These are phyloP conservation scores for Sinohyriopsis cumingii DNA, from an alignment of 2,888 invertebrate genomes.

Conservation along the genomic window DNA sequence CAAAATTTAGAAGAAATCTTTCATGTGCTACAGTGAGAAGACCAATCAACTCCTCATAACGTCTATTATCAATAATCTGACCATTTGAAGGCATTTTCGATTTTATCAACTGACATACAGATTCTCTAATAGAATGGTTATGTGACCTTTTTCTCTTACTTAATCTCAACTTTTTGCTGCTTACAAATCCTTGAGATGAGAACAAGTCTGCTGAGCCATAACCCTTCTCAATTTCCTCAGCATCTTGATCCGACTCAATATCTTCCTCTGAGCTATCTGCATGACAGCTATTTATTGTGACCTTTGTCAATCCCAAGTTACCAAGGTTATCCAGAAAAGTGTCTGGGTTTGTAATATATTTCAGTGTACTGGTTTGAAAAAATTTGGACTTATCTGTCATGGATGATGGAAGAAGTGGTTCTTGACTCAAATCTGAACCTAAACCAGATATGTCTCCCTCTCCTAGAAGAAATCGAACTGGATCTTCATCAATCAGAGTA, in stretches of 20 bases:
- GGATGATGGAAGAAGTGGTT: too few relatives aligned
- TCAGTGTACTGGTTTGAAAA: slow-evolving; percentile 9
- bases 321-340: slow-evolving; percentile 7
- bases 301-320: slow-evolving; percentile 6
- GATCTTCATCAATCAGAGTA: slow-evolving; percentile 11
- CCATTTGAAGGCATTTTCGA: too few relatives aligned
- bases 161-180: too few relatives aligned
- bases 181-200: too few relatives aligned
- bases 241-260: slow-evolving; percentile 1
- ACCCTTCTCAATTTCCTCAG: slow-evolving; percentile 1
- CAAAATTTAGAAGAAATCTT: slow-evolving; percentile 8
- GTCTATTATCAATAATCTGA: slow-evolving; percentile 4
- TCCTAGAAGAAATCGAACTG: slow-evolving; percentile 9
- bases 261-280: slow-evolving; percentile 1
- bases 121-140: too few relatives aligned
- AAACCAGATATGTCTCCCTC: background rate
- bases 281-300: background rate
- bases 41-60: slow-evolving; percentile 9
- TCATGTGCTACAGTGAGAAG: slow-evolving; percentile 4
- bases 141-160: too few relatives aligned
- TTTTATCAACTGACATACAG: too few relatives aligned
- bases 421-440: too few relatives aligned
- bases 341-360: slow-evolving; percentile 13
- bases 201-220: too few relatives aligned
- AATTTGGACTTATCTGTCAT: background rate